Evolutionary conservation across 1,140 invertebrate species (phyloP), one percentile per base, ranked within the genome.

Genomic region (Hyles euphorbiae): DNA sequence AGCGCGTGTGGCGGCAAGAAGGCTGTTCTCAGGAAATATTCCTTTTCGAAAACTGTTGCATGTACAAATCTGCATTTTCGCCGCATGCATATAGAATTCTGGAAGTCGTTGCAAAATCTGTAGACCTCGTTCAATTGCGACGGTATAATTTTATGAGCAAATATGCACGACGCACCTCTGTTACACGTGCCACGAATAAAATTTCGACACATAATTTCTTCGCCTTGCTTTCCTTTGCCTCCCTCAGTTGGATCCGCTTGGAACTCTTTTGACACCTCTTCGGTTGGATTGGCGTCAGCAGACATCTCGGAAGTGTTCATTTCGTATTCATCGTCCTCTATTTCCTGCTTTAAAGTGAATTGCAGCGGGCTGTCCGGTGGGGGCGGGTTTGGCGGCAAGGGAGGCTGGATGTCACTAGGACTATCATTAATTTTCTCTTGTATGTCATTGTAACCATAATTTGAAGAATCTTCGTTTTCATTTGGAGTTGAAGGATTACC

Each of bases 11-110:
- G 60, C 5, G 82, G 82, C 49, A 85, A 55, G 9, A 69, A 61
- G 0, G 70, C 77, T 0, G 78, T 77, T 22, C 79, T 63, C 22
- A 74, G 80, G 45, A 81, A 83, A 6, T 74, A 51, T 12, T 81
- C 74, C 50, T 82, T 78, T 45, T 85, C 79, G 60, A 85, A 85
- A 0, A 81, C 72, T 9, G 72, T 61, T 0, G 79, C 83, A 56
- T 86, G 83, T 0, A 83, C 76, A 61, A 78, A 86, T 53, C 70
- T 77, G 48, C 83, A 86, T 8, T 67, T 62, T 0, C 68, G 61
- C 9, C 58, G 53, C 3, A 60, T 74, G 12, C 83, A 86, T 0
- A 66, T 60, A 9, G 64, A 53, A 10, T 80, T 82, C 51, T 82
- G 81, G 54, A 62, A 86, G 34, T 85, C 70, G 8, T 64, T 61